Percentiles rank a stretch among this genome's conserved stretches.
phyloP scores from a whole-genome alignment of 1,140 invertebrate species.

The Samia ricini region DNA sequence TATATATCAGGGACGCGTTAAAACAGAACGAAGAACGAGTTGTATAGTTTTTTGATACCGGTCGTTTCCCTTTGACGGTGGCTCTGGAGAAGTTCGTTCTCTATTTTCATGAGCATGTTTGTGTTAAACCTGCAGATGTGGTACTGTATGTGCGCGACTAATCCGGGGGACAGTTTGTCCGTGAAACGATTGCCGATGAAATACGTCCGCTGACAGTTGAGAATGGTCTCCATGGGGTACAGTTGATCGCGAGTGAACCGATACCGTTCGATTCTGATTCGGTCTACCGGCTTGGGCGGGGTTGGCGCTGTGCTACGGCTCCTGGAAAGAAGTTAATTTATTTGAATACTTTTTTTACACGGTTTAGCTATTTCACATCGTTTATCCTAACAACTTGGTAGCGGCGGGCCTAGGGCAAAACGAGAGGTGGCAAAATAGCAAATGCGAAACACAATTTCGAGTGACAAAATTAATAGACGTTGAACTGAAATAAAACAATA shows the following conservation, averaged over 20 bases:
- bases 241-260: conserved; percentile 24
- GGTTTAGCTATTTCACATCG: no score
- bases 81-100: conserved; percentile 85
- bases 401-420: no score
- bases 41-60: conserved; percentile 90
- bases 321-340: conserved; percentile 37
- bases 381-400: no score
- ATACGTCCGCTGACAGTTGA: conserved; percentile 45
- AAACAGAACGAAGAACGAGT: conserved; percentile 91
- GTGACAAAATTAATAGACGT: no score
- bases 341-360: no score
- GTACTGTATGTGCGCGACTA: conserved; percentile 56
- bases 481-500: no score
- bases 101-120: conserved; percentile 82
- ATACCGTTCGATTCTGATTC: conserved; percentile 29
- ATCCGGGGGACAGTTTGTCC: conserved; percentile 46
- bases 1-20: conserved; percentile 73
- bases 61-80: conserved; percentile 88
- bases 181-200: conserved; percentile 60
- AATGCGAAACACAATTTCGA: no score
- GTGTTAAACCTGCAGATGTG: conserved; percentile 53
- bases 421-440: no score
- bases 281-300: conserved; percentile 21
- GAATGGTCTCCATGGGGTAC: conserved; percentile 58
- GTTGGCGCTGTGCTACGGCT: conserved; percentile 49